phyloP scores from a whole-genome alignment of 2,113 vertebrate genomes.

The Suricata suricatta region DNA sequence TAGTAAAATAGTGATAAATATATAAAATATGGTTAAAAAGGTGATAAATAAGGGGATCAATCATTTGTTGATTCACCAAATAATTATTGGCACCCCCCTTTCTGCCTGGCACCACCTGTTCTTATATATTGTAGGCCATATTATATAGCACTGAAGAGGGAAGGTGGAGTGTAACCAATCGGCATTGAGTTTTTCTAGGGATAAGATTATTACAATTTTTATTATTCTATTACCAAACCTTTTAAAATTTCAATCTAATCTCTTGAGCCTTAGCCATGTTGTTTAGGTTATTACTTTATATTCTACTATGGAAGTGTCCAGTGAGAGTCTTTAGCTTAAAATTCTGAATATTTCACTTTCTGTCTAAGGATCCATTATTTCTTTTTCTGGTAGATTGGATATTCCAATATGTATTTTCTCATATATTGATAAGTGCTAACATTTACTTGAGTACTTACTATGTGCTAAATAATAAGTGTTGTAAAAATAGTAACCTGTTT shows the following conservation, averaged over 20 bases:
- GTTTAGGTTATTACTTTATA: background rate
- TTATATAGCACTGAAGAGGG: background rate
- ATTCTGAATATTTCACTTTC: slow-evolving; percentile 15
- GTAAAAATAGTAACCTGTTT: background rate
- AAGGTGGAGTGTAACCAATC: background rate
- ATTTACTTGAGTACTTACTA: background rate
- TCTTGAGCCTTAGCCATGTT: background rate
- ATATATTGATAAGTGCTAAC: background rate
- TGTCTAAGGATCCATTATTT: background rate
- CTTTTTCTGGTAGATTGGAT: background rate
- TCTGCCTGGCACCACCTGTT: background rate
- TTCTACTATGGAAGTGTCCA: background rate
- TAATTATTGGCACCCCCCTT: background rate
- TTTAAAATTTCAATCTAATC: background rate
- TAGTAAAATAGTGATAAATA: background rate
- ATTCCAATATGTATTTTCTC: background rate
- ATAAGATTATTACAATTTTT: background rate
- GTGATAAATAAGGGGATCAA: background rate
- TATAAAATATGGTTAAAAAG: background rate
- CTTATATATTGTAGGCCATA: background rate
- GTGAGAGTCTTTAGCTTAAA: background rate
- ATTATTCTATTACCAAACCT: background rate
- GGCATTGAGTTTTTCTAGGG: background rate
- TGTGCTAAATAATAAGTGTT: background rate
- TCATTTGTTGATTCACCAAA: background rate